Conservation (phyloP, 2,113 vertebrate genomes). For the Scatophagus argus region DNA sequence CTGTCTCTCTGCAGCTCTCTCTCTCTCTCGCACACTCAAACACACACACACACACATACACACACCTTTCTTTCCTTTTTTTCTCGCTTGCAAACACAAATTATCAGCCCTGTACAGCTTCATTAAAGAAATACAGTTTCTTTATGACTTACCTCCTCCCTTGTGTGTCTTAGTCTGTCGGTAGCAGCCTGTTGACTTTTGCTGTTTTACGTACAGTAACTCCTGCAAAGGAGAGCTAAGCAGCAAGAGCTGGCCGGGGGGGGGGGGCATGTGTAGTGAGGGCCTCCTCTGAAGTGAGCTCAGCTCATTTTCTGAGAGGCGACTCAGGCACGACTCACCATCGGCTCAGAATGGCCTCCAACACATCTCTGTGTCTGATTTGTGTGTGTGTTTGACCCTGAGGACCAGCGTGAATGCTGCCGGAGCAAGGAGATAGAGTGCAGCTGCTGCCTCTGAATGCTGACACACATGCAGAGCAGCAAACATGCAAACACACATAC, state of each 20-base stretch:
- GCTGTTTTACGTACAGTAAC: conserved; percentile 49
- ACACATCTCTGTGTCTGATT: conserved; percentile 79
- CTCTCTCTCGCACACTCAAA: conserved; percentile 3
- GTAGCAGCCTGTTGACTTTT: conserved; percentile 50
- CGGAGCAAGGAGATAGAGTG: conserved; percentile 75
- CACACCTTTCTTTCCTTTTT: conserved; percentile 43
- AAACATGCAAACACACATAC: not conserved
- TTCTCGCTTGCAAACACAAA: conserved; percentile 63
- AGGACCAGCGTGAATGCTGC: conserved; percentile 71
- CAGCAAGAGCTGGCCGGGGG: conserved; percentile 35
- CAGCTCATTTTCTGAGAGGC: conserved; percentile 76
- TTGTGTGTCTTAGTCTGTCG: conserved; percentile 22
- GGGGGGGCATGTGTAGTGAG: conserved; percentile 62
- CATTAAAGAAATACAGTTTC: conserved; percentile 55
- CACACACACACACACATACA: conserved; percentile 37
- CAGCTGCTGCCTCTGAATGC: conserved; percentile 71
- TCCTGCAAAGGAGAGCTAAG: conserved; percentile 46
- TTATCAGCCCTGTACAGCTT: conserved; percentile 51
- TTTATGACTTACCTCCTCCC: conserved; percentile 22
- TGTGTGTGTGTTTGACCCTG: conserved; percentile 80
- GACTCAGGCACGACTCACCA: conserved; percentile 73
- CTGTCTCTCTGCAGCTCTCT: conserved; percentile 40
- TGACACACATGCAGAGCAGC: conserved; percentile 68
- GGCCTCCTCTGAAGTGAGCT: conserved; percentile 72
- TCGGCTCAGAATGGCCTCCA: conserved; percentile 79